Evolutionary conservation across 1,140 invertebrate genomes (phyloP), one percentile per base, ranked within the genome.

Genomic region (Zaprionus nigranus): DNA sequence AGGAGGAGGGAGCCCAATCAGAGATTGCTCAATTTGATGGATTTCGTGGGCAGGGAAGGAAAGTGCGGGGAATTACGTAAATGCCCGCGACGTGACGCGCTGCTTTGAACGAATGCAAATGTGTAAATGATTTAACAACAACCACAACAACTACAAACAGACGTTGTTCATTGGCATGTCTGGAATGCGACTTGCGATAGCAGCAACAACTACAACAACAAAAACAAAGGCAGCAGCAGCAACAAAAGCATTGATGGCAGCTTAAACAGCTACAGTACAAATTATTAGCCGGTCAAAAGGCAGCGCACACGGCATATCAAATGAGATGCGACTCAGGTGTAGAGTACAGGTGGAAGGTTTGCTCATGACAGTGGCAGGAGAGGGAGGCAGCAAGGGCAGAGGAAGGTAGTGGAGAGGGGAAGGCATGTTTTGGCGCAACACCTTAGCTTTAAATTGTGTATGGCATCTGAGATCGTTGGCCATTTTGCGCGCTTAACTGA

Each of bases 81-180:
- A 82, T n/a, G 54, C 58, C 11, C 20, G 49, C 36, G 58, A 67
- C 66, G 70, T 67, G 65, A 70, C 40, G 26, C 49, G 71, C 17
- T 62, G 66, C 38, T 65, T 17, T 17, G 34, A 82, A 79, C 76
- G 43, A 77, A 77, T 80, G 81, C 81, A 80, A 83, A 77, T 77
- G 77, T 68, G 63, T 83, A 83, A 65, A 76, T 79, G 79, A 79
- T 83, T 82, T 78, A 73, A 79, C 66, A 65, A 62, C 71, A 65
- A 46, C 58, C 46, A 46, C 36, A 24, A 34, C 43, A 22, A 26
- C 38, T 40, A 59, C 40, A 62, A 3, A 7, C 2, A 46, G 30
- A 34, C 30, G 30, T 34, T 34, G 38, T n/a, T 40, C 46, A 24
- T 24, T 51, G 46, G 46, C 20, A 51, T 51, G 46, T 51, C 46